Percentiles rank a stretch among this genome's conserved stretches.
These are phyloP conservation scores for Crematogaster levior DNA, from an alignment of 2,888 invertebrate species.

Conservation along the genomic window DNA sequence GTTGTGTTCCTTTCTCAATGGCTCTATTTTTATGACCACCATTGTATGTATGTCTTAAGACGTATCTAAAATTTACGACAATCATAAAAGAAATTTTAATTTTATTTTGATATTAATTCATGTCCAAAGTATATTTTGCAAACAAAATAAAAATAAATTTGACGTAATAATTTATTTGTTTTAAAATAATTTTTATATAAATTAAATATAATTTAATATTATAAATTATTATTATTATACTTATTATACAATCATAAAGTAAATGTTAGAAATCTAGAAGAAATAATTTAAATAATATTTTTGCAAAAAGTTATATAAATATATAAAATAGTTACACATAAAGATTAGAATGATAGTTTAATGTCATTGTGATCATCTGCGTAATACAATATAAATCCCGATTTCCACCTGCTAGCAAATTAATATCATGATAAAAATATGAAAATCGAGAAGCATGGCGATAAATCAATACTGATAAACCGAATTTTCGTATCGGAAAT, in stretches of 20 bases:
- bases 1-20: too few species aligned
- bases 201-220: too few species aligned
- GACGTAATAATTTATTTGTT: neutral
- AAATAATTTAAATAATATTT: neutral
- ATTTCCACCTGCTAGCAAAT: conserved; percentile 2
- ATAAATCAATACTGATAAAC: conserved; percentile 48
- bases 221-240: conserved; percentile 3
- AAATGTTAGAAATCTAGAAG: neutral
- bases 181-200: conserved; percentile 1
- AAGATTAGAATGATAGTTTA: neutral
- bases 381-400: neutral
- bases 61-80: neutral
- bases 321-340: neutral
- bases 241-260: neutral
- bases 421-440: conserved; percentile 70
- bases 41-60: neutral
- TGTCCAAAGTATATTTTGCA: neutral
- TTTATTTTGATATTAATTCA: neutral
- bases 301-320: neutral
- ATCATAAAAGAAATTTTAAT: neutral
- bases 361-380: neutral
- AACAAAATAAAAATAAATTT: neutral
- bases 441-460: conserved; percentile 31
- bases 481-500: neutral
- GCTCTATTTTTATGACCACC: too few species aligned